Percentiles rank a stretch among this genome's conserved stretches.
Evolutionary conservation across 2,113 vertebrate genomes (phyloP).

Genomic region (Taxidea taxus): DNA sequence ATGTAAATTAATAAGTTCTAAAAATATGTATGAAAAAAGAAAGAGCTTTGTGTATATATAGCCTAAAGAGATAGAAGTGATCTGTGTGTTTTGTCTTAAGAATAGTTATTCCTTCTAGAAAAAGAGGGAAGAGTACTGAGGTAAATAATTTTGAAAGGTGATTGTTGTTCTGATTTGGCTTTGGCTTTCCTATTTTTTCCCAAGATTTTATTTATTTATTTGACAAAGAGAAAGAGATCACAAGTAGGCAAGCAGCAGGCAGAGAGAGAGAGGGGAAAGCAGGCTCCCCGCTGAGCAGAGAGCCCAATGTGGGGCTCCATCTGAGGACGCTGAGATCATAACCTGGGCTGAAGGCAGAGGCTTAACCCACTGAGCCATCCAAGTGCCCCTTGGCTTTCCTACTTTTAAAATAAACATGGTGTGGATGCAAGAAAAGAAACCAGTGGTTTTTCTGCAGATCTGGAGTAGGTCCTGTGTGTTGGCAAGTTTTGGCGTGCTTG

Average conservation of each 20-base stretch:
- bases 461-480: not conserved
- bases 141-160: not conserved
- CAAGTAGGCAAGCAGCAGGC: too few species aligned
- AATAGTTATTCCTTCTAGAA: not conserved
- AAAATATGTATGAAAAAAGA: not conserved
- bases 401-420: not conserved
- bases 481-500: not conserved
- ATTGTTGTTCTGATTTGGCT: not conserved
- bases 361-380: too few species aligned
- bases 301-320: too few species aligned
- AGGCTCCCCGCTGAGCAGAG: too few species aligned
- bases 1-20: not conserved
- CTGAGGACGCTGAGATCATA: too few species aligned
- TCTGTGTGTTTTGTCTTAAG: not conserved
- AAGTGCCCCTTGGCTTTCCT: not conserved
- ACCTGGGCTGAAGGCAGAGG: too few species aligned
- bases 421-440: not conserved
- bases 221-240: too few species aligned
- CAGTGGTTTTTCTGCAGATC: not conserved
- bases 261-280: too few species aligned
- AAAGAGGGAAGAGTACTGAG: not conserved
- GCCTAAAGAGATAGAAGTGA: not conserved
- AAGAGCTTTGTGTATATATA: not conserved
- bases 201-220: too few species aligned
- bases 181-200: not conserved